Conservation (phyloP, 1,140 invertebrate genomes). For the Drosophila sturtevanti region DNA sequence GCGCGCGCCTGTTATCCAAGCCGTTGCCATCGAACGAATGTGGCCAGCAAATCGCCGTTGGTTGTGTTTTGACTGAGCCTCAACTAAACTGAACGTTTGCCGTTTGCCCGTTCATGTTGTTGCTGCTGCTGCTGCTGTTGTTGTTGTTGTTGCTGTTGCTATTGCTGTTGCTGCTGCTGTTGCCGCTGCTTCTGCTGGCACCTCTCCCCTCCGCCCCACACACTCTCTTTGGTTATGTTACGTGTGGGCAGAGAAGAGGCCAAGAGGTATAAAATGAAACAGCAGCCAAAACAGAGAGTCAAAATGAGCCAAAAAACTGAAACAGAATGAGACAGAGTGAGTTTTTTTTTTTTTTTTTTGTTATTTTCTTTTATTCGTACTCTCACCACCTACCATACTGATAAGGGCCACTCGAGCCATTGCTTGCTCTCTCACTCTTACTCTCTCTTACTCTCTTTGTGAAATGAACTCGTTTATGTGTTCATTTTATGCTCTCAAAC, state of each 20-base stretch:
- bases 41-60: slow-evolving; percentile 81
- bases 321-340: slow-evolving; percentile 44
- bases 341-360: not conserved
- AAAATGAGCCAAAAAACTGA: slow-evolving; percentile 53
- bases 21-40: slow-evolving; percentile 83
- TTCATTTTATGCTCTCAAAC: slow-evolving; percentile 32
- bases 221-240: slow-evolving; percentile 7
- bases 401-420: slow-evolving; percentile 22
- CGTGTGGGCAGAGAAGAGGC: not conserved
- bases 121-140: slow-evolving; percentile 18
- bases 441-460: not conserved
- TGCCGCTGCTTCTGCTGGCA: slow-evolving; percentile 27
- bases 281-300: slow-evolving; percentile 70
- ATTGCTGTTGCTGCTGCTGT: slow-evolving; percentile 32
- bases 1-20: slow-evolving; percentile 83
- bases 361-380: too few species aligned
- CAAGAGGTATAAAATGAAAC: slow-evolving; percentile 38
- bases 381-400: slow-evolving; percentile 35
- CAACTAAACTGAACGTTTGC: slow-evolving; percentile 53
- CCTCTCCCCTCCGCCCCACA: slow-evolving; percentile 50
- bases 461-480: slow-evolving; percentile 17
- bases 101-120: slow-evolving; percentile 3
- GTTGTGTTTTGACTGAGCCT: slow-evolving; percentile 81
- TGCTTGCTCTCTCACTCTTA: slow-evolving; percentile 1
- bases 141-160: slow-evolving; percentile 26